phyloP scores from a whole-genome alignment of 2,888 invertebrate species.

The Petrolisthes manimaculis region DNA sequence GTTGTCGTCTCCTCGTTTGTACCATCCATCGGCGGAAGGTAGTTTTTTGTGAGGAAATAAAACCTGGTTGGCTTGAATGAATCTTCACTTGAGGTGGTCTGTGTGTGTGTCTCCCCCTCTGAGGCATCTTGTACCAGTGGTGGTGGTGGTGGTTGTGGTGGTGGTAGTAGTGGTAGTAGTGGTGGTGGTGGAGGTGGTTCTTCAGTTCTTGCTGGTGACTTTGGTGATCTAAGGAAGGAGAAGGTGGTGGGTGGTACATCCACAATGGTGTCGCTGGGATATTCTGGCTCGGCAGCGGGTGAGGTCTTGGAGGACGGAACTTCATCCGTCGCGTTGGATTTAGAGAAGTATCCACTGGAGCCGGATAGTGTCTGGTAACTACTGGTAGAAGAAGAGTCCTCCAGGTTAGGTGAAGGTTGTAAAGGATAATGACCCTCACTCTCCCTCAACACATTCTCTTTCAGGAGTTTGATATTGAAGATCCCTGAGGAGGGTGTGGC shows the following conservation, averaged over 20 bases:
- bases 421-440: conserved; percentile 61
- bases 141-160: no score
- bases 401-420: conserved; percentile 62
- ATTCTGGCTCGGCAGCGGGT: conserved; percentile 62
- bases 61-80: conserved; percentile 59
- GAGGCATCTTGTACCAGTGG: conserved; percentile 13
- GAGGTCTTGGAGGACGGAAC: conserved; percentile 65
- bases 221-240: conserved; percentile 52
- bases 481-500: conserved; percentile 58
- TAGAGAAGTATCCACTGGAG: conserved; percentile 65
- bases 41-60: conserved; percentile 64
- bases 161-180: background rate
- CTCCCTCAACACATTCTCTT: conserved; percentile 62
- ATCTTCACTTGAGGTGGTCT: conserved; percentile 24
- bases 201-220: conserved; percentile 44
- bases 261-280: conserved; percentile 45
- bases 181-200: conserved; percentile 10
- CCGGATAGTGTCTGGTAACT: conserved; percentile 64
- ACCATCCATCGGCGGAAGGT: conserved; percentile 51
- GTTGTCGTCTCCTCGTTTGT: conserved; percentile 33
- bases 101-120: background rate
- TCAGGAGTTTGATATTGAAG: conserved; percentile 64
- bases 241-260: conserved; percentile 46
- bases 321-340: conserved; percentile 62
- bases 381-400: conserved; percentile 64